phyloP scores from a whole-genome alignment of 2,888 invertebrate species.

The Eurytoma adleriae region DNA sequence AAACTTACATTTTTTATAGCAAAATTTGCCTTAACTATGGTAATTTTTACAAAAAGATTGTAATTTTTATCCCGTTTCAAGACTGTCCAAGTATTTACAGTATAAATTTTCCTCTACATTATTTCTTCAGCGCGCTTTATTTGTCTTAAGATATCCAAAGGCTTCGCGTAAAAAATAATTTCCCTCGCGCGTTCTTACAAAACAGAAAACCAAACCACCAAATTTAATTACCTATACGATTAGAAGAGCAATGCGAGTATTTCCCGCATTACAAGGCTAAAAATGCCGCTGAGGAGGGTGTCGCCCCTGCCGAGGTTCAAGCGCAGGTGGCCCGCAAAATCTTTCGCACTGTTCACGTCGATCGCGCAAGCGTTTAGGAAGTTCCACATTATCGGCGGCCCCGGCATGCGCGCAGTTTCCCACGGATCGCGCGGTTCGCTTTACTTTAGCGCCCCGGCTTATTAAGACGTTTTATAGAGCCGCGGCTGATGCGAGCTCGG shows the following conservation, averaged over 20 bases:
- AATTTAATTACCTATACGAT: neutral
- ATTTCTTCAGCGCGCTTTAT: too few species aligned
- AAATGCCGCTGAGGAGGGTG: neutral
- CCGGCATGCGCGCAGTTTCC: neutral
- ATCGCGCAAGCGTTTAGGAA: neutral
- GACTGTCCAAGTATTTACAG: too few species aligned
- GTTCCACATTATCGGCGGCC: conserved; percentile 24
- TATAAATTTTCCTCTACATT: too few species aligned
- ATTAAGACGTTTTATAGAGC: neutral
- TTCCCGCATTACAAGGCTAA: conserved; percentile 5
- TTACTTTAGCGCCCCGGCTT: conserved; percentile 10
- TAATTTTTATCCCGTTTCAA: too few species aligned
- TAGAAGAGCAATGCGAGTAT: conserved; percentile 14
- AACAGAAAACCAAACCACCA: too few species aligned
- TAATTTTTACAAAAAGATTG: too few species aligned
- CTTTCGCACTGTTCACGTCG: neutral
- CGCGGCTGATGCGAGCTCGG: neutral
- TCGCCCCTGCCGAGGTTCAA: neutral
- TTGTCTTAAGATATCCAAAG: too few species aligned
- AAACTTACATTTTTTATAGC: too few species aligned
- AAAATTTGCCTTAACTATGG: too few species aligned
- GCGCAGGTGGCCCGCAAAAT: neutral
- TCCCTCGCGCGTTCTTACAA: too few species aligned
- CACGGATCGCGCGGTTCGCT: conserved; percentile 17
- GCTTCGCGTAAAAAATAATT: too few species aligned